Base-by-base conservation (phyloP, 2,888 invertebrate genomes). In the Priocnemis perturbator region DNA sequence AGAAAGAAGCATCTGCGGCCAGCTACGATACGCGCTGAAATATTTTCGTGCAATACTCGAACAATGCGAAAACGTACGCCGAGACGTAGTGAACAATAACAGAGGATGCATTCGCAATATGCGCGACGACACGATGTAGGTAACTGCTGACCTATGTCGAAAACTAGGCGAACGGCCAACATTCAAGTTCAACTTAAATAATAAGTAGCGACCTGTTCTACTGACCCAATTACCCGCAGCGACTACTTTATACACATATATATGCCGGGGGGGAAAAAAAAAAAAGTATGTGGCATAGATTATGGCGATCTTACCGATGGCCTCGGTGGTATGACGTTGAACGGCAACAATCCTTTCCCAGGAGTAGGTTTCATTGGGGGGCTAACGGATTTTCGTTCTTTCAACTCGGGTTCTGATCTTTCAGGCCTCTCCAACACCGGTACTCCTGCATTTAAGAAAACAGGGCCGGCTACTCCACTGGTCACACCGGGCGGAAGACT, bases 291-390 rank as follows among this genome's bases (percentile, higher is more conserved):
- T 50, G 1, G 7, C 1, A 50, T 50, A 17, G 17, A 50, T 50
- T 21, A 23, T 53, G 15, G 53, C 15, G 67, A 62, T 70, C 83
- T 86, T 86, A 90, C 90, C 82, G 95, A 93, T 26, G 95, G 95
- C 71, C 95, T 93, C 3, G 96, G 96, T 50, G 96, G 96, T 56
- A 97, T 97, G 26, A 97, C 95, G 89, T 95, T 96, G 84, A 95
- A 97, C 0, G 97, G 96, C 76, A 97, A 89, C 63, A 97, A 89
- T 78, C 94, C 95, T 87, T 96, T 93, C 17, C 91, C 91, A 63
- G 84, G 67, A 21, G 82, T 75, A 4, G 86, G 81, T 71, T 89
- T 89, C 0, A 86, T 78, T 1, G 84, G 82, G 0, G 88, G 86
- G 71, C 85, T 87, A 3, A 83, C 79, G 1, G 84, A 82, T 44